Percentiles rank a stretch among this genome's conserved stretches.
These are phyloP conservation scores for Urechis unicinctus DNA, from an alignment of 2,888 invertebrate genomes.

Conservation along the genomic window DNA sequence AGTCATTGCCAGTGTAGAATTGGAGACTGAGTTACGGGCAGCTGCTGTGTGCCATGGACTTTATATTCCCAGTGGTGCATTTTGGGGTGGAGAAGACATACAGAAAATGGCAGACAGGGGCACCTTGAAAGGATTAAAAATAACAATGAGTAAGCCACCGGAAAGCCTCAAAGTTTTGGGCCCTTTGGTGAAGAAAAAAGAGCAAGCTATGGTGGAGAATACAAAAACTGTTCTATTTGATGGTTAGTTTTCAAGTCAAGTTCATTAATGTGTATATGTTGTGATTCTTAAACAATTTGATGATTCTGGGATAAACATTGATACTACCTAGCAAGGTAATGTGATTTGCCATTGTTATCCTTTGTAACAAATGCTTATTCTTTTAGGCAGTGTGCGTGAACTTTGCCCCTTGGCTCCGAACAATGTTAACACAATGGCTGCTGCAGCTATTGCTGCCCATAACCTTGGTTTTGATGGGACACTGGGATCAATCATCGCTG, in stretches of 20 bases:
- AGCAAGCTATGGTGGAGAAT: conserved; percentile 24
- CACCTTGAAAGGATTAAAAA: conserved; percentile 52
- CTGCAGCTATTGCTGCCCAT: conserved; percentile 54
- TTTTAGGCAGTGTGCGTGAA: conserved; percentile 53
- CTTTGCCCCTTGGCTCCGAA: conserved; percentile 57
- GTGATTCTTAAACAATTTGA: conserved; percentile 1
- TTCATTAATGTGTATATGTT: background rate
- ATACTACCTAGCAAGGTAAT: background rate
- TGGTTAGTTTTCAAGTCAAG: conserved; percentile 38
- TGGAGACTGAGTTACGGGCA: conserved; percentile 42
- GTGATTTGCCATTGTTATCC: no score
- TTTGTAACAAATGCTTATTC: background rate
- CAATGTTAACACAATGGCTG: conserved; percentile 60
- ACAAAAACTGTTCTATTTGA: conserved; percentile 51
- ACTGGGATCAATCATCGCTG: conserved; percentile 53
- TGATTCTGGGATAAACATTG: background rate
- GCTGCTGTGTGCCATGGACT: conserved; percentile 46
- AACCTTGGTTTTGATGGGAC: conserved; percentile 55
- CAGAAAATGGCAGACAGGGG: conserved; percentile 55
- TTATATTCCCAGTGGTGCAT: conserved; percentile 55
- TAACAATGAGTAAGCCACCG: conserved; percentile 57
- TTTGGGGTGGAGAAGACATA: conserved; percentile 58
- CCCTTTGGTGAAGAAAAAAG: conserved; percentile 49
- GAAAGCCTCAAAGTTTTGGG: conserved; percentile 52
- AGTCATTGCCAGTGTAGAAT: conserved; percentile 51